phyloP scores from a whole-genome alignment of 2,888 invertebrate species.

The Drosophila cracens region DNA sequence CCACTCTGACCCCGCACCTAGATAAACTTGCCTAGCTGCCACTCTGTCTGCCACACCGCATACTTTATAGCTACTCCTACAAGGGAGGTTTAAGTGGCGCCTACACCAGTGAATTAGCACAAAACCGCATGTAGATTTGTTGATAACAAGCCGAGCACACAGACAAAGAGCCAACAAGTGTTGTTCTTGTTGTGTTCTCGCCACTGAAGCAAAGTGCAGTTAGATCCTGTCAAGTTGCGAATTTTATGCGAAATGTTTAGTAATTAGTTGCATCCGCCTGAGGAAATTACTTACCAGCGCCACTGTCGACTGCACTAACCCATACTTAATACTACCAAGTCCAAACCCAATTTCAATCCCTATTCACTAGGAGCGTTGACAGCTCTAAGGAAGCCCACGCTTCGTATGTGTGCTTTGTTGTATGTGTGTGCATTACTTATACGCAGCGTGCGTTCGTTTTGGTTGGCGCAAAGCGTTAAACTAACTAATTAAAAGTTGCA shows the following conservation, averaged over 20 bases:
- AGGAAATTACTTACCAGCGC: conserved; percentile 73
- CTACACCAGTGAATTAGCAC: conserved; percentile 62
- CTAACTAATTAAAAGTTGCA: conserved; percentile 78
- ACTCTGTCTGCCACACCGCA: conserved; percentile 44
- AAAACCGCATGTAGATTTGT: conserved; percentile 76
- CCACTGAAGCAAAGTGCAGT: conserved; percentile 51
- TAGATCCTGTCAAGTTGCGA: conserved; percentile 75
- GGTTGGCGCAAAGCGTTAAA: conserved; percentile 70
- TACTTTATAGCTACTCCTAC: conserved; percentile 61
- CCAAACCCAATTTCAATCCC: conserved; percentile 19
- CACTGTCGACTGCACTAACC: conserved; percentile 49
- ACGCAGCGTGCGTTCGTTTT: conserved; percentile 58
- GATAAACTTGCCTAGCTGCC: conserved; percentile 18
- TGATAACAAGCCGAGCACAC: conserved; percentile 68
- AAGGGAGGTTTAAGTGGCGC: conserved; percentile 25
- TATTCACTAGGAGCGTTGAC: conserved; percentile 49
- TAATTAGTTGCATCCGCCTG: conserved; percentile 80
- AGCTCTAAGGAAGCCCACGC: conserved; percentile 54
- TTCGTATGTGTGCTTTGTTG: conserved; percentile 15
- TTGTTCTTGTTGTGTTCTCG: conserved; percentile 43
- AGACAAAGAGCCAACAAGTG: conserved; percentile 31
- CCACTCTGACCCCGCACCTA: conserved; percentile 1
- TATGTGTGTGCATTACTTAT: conserved; percentile 62
- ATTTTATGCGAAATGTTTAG: conserved; percentile 80
- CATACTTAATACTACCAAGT: neutral